These are phyloP conservation scores for Drosophila glabriapex DNA, from an alignment of 2,888 invertebrate genomes.

Conservation along the genomic window DNA sequence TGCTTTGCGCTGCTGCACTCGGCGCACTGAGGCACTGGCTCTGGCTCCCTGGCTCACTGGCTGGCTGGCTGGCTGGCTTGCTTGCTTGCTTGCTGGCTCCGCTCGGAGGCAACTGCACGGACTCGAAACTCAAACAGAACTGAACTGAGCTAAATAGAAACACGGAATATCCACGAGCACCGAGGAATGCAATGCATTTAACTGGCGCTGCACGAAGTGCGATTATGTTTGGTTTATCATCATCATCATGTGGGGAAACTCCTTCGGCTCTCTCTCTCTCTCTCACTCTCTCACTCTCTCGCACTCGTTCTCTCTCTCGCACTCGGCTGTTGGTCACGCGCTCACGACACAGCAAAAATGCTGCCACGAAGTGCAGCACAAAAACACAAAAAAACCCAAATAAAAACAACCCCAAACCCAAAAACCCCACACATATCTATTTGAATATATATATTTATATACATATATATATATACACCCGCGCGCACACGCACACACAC, in stretches of 20 bases:
- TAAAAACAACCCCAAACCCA: constrained; percentile 40
- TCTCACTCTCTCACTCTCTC: constrained; percentile 17
- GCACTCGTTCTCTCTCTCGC: constrained; percentile 25
- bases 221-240: constrained; percentile 66
- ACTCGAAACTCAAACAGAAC: constrained; percentile 82
- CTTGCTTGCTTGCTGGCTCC: constrained; percentile 37
- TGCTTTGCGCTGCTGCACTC: constrained; percentile 47
- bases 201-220: constrained; percentile 57
- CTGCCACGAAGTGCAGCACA: constrained; percentile 55
- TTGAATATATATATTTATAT: neutral
- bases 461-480: neutral
- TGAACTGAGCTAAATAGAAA: constrained; percentile 53
- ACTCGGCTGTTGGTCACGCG: constrained; percentile 65
- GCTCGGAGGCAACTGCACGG: constrained; percentile 74
- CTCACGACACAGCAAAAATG: constrained; percentile 47
- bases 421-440: neutral
- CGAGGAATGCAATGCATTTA: constrained; percentile 71
- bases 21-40: constrained; percentile 41
- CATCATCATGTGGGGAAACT: constrained; percentile 57
- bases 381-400: constrained; percentile 38
- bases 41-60: constrained; percentile 23
- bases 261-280: constrained; percentile 56
- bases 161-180: constrained; percentile 23
- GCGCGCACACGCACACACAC: neutral
- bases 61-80: constrained; percentile 18